Evolutionary conservation across 2,113 vertebrate species (phyloP).

Genomic region (Heterotis niloticus): DNA sequence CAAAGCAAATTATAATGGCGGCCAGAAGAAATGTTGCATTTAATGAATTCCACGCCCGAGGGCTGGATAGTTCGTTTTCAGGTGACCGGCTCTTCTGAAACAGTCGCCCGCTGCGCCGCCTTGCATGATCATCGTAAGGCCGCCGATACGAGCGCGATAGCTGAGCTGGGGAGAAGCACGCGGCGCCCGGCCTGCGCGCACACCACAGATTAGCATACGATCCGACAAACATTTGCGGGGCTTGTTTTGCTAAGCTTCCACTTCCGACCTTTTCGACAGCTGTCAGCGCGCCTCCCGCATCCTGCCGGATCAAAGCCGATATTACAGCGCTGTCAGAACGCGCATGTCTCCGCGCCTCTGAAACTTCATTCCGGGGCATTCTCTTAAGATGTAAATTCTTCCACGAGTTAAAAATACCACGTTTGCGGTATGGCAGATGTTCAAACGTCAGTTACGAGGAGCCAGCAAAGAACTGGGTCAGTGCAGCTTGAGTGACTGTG

Average conservation of each 20-base stretch:
- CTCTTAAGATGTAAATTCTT: conserved; percentile 28
- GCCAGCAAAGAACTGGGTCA: conserved; percentile 28
- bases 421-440: conserved; percentile 31
- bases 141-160: neutral
- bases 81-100: neutral
- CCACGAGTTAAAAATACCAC: conserved; percentile 23
- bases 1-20: neutral
- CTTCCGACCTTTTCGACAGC: neutral
- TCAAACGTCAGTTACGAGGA: conserved; percentile 45
- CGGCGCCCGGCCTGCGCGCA: neutral
- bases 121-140: neutral
- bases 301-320: neutral
- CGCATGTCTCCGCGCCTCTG: neutral
- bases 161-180: neutral
- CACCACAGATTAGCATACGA: neutral
- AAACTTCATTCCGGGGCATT: neutral
- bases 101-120: too few relatives aligned
- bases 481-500: conserved; percentile 30
- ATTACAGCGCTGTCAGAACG: conserved; percentile 10
- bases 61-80: neutral
- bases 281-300: neutral
- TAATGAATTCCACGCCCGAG: neutral
- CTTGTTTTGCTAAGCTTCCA: neutral
- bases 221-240: neutral
- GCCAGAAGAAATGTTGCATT: too few relatives aligned